Percentiles rank a stretch among this genome's conserved stretches.
Conservation (phyloP, 2,888 invertebrate genomes). For the Cybosia mesomella region DNA sequence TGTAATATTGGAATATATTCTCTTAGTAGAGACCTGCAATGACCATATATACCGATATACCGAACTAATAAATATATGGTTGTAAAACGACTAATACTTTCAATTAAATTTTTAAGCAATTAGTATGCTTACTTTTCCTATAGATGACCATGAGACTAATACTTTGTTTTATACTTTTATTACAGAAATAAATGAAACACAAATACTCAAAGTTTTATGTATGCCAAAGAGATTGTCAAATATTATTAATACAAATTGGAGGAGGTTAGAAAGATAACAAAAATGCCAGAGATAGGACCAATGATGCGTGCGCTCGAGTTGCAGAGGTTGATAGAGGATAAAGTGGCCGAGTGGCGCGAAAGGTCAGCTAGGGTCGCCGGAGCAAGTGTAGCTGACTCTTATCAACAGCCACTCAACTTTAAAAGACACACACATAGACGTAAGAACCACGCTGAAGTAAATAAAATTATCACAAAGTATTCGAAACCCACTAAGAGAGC, state of each 20-base stretch:
- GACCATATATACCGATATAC: too few relatives aligned
- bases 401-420: constrained; percentile 84
- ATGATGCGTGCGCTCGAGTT: constrained; percentile 84
- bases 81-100: neutral
- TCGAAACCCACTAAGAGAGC: constrained; percentile 78
- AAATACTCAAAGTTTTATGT: constrained; percentile 36
- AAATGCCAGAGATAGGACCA: constrained; percentile 82
- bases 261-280: constrained; percentile 49
- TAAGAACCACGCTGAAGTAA: constrained; percentile 85
- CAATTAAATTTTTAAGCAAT: too few relatives aligned
- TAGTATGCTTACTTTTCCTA: too few relatives aligned
- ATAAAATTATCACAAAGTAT: constrained; percentile 86
- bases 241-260: constrained; percentile 36
- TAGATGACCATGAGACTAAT: too few relatives aligned
- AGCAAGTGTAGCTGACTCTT: constrained; percentile 81
- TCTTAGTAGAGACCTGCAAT: too few relatives aligned
- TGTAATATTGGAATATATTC: too few relatives aligned
- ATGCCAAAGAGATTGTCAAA: constrained; percentile 53
- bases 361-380: constrained; percentile 83
- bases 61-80: too few relatives aligned
- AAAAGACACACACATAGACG: constrained; percentile 83
- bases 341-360: constrained; percentile 84
- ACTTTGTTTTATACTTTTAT: constrained; percentile 26
- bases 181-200: constrained; percentile 39
- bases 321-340: constrained; percentile 83